These are phyloP conservation scores for Steinernema khuongi DNA, from an alignment of 1,140 invertebrate species.

Conservation along the genomic window DNA sequence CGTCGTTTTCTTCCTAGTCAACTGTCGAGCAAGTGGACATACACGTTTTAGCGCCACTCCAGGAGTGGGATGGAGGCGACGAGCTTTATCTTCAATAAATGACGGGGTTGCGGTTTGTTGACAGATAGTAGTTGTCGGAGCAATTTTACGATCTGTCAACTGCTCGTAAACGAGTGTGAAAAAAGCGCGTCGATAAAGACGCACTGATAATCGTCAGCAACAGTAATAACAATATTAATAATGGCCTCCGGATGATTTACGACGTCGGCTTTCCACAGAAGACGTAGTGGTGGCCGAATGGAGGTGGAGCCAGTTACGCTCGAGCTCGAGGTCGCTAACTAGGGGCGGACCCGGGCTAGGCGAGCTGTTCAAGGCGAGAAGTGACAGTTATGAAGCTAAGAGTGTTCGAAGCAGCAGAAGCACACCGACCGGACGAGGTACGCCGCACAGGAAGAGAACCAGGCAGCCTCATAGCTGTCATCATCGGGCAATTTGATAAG, in stretches of 20 bases:
- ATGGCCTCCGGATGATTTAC: slow-evolving; percentile 14
- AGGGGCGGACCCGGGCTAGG: neutral
- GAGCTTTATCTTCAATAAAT: neutral
- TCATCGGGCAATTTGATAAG: slow-evolving; percentile 1
- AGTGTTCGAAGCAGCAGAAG: neutral
- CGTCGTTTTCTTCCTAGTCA: neutral
- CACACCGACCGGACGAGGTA: neutral
- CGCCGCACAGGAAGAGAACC: neutral
- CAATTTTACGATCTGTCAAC: slow-evolving; percentile 15
- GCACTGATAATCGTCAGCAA: slow-evolving; percentile 12
- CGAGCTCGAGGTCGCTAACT: slow-evolving; percentile 12
- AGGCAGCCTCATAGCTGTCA: neutral
- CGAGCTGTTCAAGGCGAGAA: neutral
- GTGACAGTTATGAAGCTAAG: neutral
- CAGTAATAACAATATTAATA: slow-evolving; percentile 17
- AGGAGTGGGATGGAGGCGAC: neutral
- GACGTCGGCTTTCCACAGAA: slow-evolving; percentile 9
- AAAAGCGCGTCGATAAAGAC: slow-evolving; percentile 15
- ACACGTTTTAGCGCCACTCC: neutral
- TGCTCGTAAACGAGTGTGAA: slow-evolving; percentile 9
- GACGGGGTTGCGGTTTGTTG: neutral
- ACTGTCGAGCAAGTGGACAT: neutral
- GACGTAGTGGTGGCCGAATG: neutral
- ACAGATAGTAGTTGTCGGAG: neutral
- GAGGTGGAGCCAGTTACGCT: slow-evolving; percentile 3